A percentile compares a stretch with the other conserved stretches of the same genome.
Conservation (phyloP, 2,888 invertebrate genomes). For the Zygogramma bicolorata region DNA sequence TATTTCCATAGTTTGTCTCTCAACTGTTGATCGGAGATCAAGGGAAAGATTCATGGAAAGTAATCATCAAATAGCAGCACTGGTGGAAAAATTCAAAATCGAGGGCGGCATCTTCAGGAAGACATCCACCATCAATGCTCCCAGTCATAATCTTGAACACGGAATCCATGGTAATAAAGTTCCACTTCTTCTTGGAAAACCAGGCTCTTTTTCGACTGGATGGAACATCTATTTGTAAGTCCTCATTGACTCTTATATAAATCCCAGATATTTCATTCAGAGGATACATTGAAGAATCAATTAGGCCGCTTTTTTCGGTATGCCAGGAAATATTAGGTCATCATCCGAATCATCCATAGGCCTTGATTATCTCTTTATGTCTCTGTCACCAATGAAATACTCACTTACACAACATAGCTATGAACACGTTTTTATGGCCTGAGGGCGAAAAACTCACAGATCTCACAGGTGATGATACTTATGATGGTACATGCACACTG, state of each 20-base stretch:
- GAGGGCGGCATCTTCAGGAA: constrained; percentile 85
- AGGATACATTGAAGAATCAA: too few relatives aligned
- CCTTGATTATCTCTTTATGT: too few relatives aligned
- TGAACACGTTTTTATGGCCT: too few relatives aligned
- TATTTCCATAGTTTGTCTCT: constrained; percentile 75
- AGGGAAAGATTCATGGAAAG: constrained; percentile 94
- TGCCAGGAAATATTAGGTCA: too few relatives aligned
- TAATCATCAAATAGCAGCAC: constrained; percentile 90
- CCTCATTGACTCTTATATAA: neutral
- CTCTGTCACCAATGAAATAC: too few relatives aligned
- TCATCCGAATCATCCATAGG: too few relatives aligned
- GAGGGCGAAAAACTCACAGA: too few relatives aligned
- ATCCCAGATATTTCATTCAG: constrained; percentile 24
- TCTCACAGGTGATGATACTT: too few relatives aligned
- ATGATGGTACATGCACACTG: too few relatives aligned
- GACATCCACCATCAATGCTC: constrained; percentile 69
- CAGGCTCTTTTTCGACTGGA: constrained; percentile 76
- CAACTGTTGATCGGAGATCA: constrained; percentile 83
- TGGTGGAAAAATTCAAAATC: constrained; percentile 91
- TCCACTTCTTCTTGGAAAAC: constrained; percentile 81
- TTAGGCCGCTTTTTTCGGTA: too few relatives aligned
- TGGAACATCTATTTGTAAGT: constrained; percentile 77
- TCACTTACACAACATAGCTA: too few relatives aligned
- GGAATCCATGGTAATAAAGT: constrained; percentile 73
- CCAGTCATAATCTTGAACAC: constrained; percentile 67